Base-by-base conservation (phyloP, 2,888 invertebrate species). In the Magallana nippona region DNA sequence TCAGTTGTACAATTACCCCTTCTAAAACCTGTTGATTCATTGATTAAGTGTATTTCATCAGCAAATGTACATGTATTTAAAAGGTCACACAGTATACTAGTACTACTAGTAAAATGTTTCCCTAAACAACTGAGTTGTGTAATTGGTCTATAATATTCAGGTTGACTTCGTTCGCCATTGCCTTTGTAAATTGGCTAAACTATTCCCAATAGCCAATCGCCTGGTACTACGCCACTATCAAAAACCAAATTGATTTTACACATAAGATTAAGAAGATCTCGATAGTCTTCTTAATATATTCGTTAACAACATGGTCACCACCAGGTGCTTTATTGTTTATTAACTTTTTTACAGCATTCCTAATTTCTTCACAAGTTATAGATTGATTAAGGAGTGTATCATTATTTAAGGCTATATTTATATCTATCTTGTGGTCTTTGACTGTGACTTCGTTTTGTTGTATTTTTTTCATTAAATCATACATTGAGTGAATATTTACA, bases 261-360 rank as follows among this genome's bases (percentile, higher is more conserved):
- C 22, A 63, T 11, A 63, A 22, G 22, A 27, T 27, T 22, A 63
- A 11, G 22, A 62, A 62, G n/a, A 11, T 63, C 13, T 17, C 19
- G 22, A 63, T 22, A 1, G 63, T 63, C 22, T 27, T 63, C 19
- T 63, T 63, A 1, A 63, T 63, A 63, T 60, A 60, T 19, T 60
- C 2, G 17, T 60, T 60, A 17, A 60, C 1, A 60, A 63, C 13
- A 13, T 63, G 19, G 19, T 27, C 63, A 63, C 63, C 22, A 63
- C 63, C 22, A 63, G 22, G 63, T 11, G 63, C 19, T 63, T 63
- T 63, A 63, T 63, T 63, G 19, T 63, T 63, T 63, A 11, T 27
- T 22, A 63, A 63, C 63, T 63, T 19, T 10, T 63, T 22, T 10
- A 63, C 22, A 22, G 63, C 63, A 22, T 5, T 22, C 63, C 22